Evolutionary conservation across 2,113 vertebrate genomes (phyloP), one percentile per base, ranked within the genome.

Genomic region (Columba janthina): DNA sequence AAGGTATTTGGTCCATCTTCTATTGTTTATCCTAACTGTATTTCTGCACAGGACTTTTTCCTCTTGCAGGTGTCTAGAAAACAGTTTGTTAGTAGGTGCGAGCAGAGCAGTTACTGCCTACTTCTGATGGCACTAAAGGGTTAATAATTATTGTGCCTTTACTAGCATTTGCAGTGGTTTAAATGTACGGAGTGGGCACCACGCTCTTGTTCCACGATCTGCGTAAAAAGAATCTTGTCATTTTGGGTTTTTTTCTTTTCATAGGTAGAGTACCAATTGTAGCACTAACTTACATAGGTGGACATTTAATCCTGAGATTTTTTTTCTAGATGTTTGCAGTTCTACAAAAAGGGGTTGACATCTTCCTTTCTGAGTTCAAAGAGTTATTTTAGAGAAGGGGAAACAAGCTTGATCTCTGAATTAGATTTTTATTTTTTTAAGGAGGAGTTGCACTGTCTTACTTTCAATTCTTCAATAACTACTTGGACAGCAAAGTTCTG

Each of bases 1-100:
- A 99, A 98, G 99, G 99, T 99, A 98, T 46, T 50, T n/a, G 5
- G 16, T 54, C 60, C 34, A 19, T 46, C 28, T 85, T 32, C 64
- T 95, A 53, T 78, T 85, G 1, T 21, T 40, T 16, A 8, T 42
- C 48, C 48, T 15, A 20, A 34, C 44, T 44, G 36, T 9, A 29
- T 65, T 85, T 81, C 82, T 84, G 58, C 58, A 69, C 4, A 31
- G 38, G 40, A 12, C 93, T 74, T 88, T 77, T 57, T 28, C 25
- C 32, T 57, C 40, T 85, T 76, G 53, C 73, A 51, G 60, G 51
- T 77, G 32, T 71, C 58, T 77, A 48, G n/a, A 53, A 81, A 21
- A 60, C 53, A 38, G 16, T 70, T 88, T 44, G 5, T 19, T 85
- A 19, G 9, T 20, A 13, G 15, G n/a, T 15, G 31, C 1, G 2